Conservation (phyloP, 64 coral and sea anemone species). For the Stylophora pistillata region DNA sequence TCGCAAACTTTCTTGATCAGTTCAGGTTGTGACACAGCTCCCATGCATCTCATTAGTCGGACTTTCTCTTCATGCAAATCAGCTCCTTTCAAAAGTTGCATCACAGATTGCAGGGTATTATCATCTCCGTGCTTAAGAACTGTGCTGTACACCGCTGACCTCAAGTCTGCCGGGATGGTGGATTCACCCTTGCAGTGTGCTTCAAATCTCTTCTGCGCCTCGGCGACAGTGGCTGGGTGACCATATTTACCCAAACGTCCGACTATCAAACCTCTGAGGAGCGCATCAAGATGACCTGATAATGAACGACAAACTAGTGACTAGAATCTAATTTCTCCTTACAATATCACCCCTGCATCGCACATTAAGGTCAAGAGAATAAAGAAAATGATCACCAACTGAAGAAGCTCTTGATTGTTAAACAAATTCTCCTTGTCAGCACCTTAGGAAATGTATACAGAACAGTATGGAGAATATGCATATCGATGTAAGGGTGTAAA, state of each 20-base stretch:
- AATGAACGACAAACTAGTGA: neutral
- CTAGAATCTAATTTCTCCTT: no score
- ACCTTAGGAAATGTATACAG: no score
- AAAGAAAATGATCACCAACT: no score
- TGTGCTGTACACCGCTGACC: constrained; percentile 87
- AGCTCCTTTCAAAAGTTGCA: constrained; percentile 79
- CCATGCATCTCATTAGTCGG: constrained; percentile 92
- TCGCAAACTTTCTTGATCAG: constrained; percentile 92
- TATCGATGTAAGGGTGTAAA: no score
- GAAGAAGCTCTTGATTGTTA: no score
- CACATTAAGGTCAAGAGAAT: no score
- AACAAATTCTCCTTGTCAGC: no score
- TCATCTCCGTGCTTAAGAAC: constrained; percentile 84
- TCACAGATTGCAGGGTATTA: constrained; percentile 56
- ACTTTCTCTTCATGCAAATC: constrained; percentile 94
- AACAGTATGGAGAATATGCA: no score
- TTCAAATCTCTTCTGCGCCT: constrained; percentile 80
- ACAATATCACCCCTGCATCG: no score
- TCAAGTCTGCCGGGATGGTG: constrained; percentile 75
- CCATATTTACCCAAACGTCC: constrained; percentile 85
- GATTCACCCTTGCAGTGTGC: constrained; percentile 79
- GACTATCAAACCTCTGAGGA: constrained; percentile 82
- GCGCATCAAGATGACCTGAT: constrained; percentile 92
- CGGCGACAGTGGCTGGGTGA: constrained; percentile 64
- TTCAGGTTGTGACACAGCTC: constrained; percentile 72